phyloP scores from a whole-genome alignment of 2,797 vertebrate genomes.

The Hozukius guyotensis region DNA sequence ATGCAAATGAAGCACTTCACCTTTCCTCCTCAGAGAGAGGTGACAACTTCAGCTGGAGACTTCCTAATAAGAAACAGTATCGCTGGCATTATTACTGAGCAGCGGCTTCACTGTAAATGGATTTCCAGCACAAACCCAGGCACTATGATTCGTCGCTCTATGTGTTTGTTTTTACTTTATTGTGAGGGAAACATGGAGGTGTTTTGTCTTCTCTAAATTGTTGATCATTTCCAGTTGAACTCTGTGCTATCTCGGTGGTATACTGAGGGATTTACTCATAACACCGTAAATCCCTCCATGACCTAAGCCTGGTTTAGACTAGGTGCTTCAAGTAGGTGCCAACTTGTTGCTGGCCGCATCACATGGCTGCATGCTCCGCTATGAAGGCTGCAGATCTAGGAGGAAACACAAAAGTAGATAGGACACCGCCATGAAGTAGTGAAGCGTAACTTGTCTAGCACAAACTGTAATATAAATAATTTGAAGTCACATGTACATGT shows the following conservation, averaged over 20 bases:
- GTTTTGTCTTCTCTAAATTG: background rate
- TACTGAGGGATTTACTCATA: background rate
- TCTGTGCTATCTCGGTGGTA: background rate
- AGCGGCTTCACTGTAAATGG: conserved; percentile 8
- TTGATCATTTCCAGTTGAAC: background rate
- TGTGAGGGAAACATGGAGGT: background rate
- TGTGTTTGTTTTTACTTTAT: background rate
- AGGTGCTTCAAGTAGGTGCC: background rate
- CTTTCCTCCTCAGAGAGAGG: conserved; percentile 34
- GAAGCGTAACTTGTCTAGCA: background rate
- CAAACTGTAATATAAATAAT: background rate
- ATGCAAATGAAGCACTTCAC: conserved; percentile 72
- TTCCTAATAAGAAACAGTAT: conserved; percentile 10
- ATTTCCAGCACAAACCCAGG: background rate
- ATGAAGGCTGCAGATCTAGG: background rate
- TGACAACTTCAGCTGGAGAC: conserved; percentile 45
- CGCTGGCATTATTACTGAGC: conserved; percentile 6
- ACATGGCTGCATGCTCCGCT: background rate
- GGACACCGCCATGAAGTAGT: background rate
- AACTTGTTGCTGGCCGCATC: background rate
- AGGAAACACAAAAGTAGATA: background rate
- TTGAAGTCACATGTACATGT: background rate
- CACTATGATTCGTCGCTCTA: conserved; percentile 16
- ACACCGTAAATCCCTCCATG: background rate
- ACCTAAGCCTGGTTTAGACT: background rate